Conservation (phyloP, 2,113 vertebrate species). For the Heteronetta atricapilla region DNA sequence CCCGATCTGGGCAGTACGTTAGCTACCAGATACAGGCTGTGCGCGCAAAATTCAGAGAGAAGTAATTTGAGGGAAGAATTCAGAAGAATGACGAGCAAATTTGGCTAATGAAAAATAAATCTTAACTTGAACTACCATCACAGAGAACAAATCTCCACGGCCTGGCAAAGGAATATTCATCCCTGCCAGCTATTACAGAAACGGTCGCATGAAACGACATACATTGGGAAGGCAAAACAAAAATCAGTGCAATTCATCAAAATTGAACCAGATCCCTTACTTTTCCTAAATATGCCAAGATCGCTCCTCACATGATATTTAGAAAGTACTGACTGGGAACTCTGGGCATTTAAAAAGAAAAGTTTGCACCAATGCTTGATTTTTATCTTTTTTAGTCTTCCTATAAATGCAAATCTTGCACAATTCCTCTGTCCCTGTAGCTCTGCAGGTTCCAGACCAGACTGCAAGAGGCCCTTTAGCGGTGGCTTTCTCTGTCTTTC, state of each 20-base stretch:
- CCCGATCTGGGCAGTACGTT: neutral
- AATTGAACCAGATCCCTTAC: neutral
- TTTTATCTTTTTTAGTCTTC: neutral
- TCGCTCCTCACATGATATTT: neutral
- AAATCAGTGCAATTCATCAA: neutral
- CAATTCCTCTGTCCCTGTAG: neutral
- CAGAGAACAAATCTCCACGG: neutral
- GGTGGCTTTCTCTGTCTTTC: neutral
- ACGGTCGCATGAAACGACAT: neutral
- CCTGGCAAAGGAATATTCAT: neutral
- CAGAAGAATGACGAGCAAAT: neutral
- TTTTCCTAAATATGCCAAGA: neutral
- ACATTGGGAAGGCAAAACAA: neutral
- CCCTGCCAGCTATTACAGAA: neutral
- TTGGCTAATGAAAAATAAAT: neutral
- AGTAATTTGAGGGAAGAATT: neutral
- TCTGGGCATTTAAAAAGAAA: neutral
- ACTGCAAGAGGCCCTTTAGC: neutral
- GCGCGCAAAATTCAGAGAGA: neutral
- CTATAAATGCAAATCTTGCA: neutral
- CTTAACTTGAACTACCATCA: neutral
- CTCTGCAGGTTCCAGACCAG: neutral
- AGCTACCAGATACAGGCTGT: fast-evolving
- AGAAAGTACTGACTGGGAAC: neutral
- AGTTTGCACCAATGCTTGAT: neutral